Base-by-base conservation (phyloP, 1,140 invertebrate species). In the Drosophila azteca region DNA sequence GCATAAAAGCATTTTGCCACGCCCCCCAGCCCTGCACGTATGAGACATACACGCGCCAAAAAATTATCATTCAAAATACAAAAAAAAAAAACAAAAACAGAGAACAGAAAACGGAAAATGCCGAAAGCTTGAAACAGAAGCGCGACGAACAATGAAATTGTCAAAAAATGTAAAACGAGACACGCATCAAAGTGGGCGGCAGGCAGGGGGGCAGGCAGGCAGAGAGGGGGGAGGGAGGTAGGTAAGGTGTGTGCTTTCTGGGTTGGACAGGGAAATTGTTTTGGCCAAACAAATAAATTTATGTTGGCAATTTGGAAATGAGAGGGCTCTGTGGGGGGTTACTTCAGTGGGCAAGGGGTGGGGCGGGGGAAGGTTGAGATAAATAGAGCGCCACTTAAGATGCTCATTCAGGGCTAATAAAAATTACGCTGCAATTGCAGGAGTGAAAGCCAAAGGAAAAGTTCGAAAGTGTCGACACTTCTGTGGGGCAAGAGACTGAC, bases 151-250 rank as follows among this genome's bases (percentile, higher is more conserved):
- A 85, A 85, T 85, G 82, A 85, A 85, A 87, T 85, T 85, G 82
- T 85, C 83, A 87, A 82, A 85, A 85, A 78, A 88, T 82, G 78
- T 87, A 85, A 87, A 85, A 87, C 78, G 70, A 79, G 78, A 82
- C 83, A 78, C 83, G 78, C 82, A 85, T 87, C 78, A 85, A 85
- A 67, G 70, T 35, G 63, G 35, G 9, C n/a, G n/a, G 46, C 7
- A 0, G 17, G 6, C 5, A 31, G 2, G n/a, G 15, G 0, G 17
- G 17, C 17, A 20, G 17, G 17, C 17, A 20, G 17, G n/a, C n/a
- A n/a, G n/a, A n/a, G n/a, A 0, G 17, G 6, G 7, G 31, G 1
- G n/a, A 13, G 0, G 1, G 13, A 41, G 5, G 35, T 49, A 0
- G 29, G 3, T 5, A 6, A 50, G 31, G 31, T 31, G 31, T 8